phyloP scores from a whole-genome alignment of 2,888 invertebrate species.

The Ochropleura plecta region DNA sequence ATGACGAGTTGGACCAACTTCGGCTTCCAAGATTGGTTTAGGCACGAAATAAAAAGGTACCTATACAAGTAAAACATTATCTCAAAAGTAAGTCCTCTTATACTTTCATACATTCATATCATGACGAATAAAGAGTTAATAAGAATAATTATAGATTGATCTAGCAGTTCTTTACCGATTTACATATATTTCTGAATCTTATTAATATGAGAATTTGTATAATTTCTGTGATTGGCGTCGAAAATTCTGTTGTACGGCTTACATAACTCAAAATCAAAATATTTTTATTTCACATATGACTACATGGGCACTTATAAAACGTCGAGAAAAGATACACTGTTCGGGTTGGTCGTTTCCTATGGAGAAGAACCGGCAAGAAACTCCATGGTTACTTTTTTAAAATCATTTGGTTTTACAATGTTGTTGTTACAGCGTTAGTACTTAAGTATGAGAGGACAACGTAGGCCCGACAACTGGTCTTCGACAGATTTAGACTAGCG shows the following conservation, averaged over 20 bases:
- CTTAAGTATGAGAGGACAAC: too few relatives aligned
- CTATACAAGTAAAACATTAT: background rate
- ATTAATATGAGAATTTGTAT: background rate
- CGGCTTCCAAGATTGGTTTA: conserved; percentile 6
- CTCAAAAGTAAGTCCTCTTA: too few relatives aligned
- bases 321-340: too few relatives aligned
- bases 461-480: too few relatives aligned
- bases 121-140: background rate
- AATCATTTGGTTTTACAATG: too few relatives aligned
- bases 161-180: background rate
- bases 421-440: too few relatives aligned
- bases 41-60: background rate
- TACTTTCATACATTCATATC: background rate
- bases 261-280: too few relatives aligned
- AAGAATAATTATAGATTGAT: background rate
- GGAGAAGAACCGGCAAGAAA: too few relatives aligned
- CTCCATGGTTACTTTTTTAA: too few relatives aligned
- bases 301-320: too few relatives aligned
- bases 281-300: too few relatives aligned
- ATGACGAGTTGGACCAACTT: conserved; percentile 22
- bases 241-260: conserved; percentile 6
- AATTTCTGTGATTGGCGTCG: conserved; percentile 23
- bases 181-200: background rate
- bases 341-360: too few relatives aligned
- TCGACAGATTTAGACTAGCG: conserved; percentile 1